phyloP scores from a whole-genome alignment of 2,113 vertebrate species.

The Cynocephalus volans region DNA sequence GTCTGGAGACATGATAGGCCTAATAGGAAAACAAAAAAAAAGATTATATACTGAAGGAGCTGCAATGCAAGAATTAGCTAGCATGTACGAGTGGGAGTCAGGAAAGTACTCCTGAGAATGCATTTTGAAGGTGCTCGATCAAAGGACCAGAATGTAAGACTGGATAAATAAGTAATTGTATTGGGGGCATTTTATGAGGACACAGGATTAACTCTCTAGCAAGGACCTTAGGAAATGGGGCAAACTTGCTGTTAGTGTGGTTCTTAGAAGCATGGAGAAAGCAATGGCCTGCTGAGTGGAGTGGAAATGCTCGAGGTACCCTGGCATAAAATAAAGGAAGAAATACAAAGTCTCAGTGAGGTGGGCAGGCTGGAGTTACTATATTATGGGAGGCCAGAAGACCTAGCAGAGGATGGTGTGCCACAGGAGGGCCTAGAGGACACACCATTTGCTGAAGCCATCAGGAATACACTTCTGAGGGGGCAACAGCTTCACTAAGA shows the following conservation, averaged over 20 bases:
- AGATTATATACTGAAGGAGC: not conserved
- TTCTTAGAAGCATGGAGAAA: not conserved
- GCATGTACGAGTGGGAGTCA: not conserved
- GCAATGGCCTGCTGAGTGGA: not conserved
- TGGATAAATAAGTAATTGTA: not conserved
- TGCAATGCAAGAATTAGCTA: not conserved
- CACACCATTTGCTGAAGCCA: too few relatives aligned
- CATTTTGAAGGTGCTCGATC: not conserved
- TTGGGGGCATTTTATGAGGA: not conserved
- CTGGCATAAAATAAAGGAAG: not conserved
- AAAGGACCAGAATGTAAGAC: conserved; percentile 24
- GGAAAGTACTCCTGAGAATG: not conserved
- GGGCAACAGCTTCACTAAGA: not conserved
- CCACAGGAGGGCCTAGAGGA: too few relatives aligned
- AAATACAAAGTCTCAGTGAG: too few relatives aligned
- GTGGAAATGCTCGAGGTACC: not conserved
- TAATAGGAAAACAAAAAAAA: not conserved
- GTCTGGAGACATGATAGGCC: not conserved
- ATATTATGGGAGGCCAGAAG: too few relatives aligned
- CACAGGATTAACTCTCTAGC: not conserved
- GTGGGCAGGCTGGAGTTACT: too few relatives aligned
- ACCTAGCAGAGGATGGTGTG: too few relatives aligned
- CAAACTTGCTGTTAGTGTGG: not conserved
- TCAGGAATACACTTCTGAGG: too few relatives aligned
- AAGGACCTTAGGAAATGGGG: not conserved